These are phyloP conservation scores for Nasonovia ribisnigri DNA, from an alignment of 2,888 invertebrate species.

Conservation along the genomic window DNA sequence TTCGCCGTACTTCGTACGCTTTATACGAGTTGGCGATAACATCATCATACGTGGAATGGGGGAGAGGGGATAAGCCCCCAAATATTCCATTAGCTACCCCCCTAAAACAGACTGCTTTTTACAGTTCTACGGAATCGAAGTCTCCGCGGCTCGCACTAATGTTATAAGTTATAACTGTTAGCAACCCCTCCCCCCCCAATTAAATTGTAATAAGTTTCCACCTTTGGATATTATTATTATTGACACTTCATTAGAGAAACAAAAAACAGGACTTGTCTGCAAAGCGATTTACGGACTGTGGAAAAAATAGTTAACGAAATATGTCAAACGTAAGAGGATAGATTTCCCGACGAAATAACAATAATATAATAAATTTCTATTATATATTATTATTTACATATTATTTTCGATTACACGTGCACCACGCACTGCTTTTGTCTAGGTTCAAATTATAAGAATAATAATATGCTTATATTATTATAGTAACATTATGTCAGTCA, in stretches of 20 bases:
- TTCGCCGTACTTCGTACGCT: not conserved
- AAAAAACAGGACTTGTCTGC: not conserved
- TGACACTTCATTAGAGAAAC: not conserved
- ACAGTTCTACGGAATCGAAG: too few relatives aligned
- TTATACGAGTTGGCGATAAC: not conserved
- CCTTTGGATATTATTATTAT: not conserved
- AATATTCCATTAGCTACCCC: too few relatives aligned
- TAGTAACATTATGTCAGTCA: not conserved
- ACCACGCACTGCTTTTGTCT: not conserved
- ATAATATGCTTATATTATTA: not conserved
- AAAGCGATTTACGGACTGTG: not conserved
- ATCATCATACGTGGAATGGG: not conserved
- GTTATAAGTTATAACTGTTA: too few relatives aligned
- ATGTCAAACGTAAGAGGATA: not conserved
- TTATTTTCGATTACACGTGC: not conserved
- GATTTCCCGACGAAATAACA: not conserved
- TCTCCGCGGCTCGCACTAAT: too few relatives aligned
- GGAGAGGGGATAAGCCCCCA: too few relatives aligned
- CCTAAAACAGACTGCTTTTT: too few relatives aligned
- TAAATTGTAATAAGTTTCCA: too few relatives aligned
- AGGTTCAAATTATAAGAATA: not conserved
- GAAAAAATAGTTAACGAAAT: not conserved
- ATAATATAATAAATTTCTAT: not conserved
- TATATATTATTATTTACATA: not conserved
- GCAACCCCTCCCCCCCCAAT: too few relatives aligned